phyloP scores from a whole-genome alignment of 2,113 vertebrate species.

The Microtus richardsoni region DNA sequence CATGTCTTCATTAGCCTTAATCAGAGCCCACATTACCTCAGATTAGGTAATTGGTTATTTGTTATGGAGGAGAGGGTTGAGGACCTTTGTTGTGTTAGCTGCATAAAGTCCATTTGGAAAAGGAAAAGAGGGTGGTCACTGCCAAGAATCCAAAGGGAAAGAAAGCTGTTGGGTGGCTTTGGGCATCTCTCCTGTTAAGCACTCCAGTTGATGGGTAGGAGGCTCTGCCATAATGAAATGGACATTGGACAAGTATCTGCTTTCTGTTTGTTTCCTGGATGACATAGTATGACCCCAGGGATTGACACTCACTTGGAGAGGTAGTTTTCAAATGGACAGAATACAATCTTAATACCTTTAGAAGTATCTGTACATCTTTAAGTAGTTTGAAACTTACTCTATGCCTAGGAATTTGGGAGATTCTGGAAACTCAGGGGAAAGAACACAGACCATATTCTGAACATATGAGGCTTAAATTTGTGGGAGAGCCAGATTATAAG shows the following conservation, averaged over 20 bases:
- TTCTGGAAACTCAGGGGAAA: background rate
- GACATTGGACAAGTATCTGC: background rate
- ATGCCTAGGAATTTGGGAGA: background rate
- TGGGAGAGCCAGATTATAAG: background rate
- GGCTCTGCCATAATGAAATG: background rate
- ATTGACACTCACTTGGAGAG: background rate
- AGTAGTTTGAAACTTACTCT: background rate
- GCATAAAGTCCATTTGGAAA: constrained; percentile 75
- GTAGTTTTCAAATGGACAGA: background rate
- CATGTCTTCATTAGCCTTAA: constrained; percentile 83
- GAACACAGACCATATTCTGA: background rate
- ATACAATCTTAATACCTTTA: background rate
- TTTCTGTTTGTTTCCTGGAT: background rate
- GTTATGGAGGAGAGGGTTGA: constrained; percentile 67
- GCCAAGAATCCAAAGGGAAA: constrained; percentile 69
- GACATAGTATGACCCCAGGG: background rate
- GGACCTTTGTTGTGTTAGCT: constrained; percentile 73
- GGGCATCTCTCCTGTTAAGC: background rate
- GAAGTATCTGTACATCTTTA: background rate
- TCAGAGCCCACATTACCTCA: constrained; percentile 81
- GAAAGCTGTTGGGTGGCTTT: background rate
- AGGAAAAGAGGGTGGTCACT: constrained; percentile 45
- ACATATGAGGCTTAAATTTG: background rate
- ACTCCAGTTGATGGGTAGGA: background rate
- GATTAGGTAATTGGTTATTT: constrained; percentile 84